Percentiles rank a stretch among this genome's conserved stretches.
Evolutionary conservation across 2,113 vertebrate species (phyloP).

Genomic region (Dendropsophus ebraccatus): DNA sequence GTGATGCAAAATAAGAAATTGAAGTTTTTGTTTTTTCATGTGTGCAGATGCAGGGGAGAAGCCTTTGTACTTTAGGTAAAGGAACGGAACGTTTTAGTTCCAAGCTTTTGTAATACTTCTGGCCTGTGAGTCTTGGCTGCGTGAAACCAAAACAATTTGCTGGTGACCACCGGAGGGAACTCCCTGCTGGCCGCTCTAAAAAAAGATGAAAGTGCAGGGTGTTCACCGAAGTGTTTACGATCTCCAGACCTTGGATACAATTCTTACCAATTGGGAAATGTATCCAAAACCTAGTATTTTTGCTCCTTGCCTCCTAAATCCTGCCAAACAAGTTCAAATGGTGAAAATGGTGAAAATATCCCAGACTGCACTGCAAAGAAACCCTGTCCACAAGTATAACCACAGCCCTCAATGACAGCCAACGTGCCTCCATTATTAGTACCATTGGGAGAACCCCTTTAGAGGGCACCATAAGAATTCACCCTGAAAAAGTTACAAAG

Average conservation of each 20-base stretch:
- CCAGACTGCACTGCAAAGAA: no score
- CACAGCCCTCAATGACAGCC: no score
- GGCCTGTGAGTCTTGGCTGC: conserved; percentile 8
- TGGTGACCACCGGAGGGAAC: conserved; percentile 49
- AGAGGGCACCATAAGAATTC: no score
- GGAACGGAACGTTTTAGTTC: background rate
- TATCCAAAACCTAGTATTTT: background rate
- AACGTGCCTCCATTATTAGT: no score
- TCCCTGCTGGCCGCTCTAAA: conserved; percentile 40
- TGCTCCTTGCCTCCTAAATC: background rate
- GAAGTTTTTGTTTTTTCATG: background rate
- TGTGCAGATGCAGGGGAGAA: background rate
- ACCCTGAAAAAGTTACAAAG: no score
- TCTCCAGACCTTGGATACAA: background rate
- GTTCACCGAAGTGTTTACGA: conserved; percentile 24
- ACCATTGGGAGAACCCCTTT: no score
- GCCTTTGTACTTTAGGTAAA: conserved; percentile 3
- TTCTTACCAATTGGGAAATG: background rate
- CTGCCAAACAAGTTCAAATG: background rate
- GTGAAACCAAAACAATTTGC: conserved; percentile 43
- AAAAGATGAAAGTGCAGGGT: conserved; percentile 31
- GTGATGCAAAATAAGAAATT: background rate
- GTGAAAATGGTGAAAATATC: no score
- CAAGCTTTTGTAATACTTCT: conserved; percentile 14
- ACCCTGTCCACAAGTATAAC: no score